These are phyloP conservation scores for Abrostola triplasia DNA, from an alignment of 2,888 invertebrate genomes.

Conservation along the genomic window DNA sequence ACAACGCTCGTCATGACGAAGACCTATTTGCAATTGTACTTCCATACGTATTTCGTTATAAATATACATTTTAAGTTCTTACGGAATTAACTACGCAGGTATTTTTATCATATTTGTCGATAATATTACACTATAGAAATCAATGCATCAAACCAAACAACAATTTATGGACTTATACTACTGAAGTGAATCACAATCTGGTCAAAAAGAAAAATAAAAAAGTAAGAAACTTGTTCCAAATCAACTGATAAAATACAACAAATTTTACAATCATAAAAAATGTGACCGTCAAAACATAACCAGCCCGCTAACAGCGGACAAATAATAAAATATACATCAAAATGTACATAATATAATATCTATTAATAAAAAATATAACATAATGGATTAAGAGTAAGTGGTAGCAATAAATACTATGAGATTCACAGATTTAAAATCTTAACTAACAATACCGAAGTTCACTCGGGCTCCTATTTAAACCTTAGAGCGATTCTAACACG, in stretches of 20 bases:
- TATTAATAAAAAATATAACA: slow-evolving; percentile 86
- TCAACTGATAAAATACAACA: slow-evolving; percentile 85
- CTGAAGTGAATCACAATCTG: slow-evolving; percentile 76
- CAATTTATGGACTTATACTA: slow-evolving; percentile 75
- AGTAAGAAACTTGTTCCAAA: slow-evolving; percentile 72
- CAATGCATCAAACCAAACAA: slow-evolving; percentile 74
- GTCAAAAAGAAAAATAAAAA: slow-evolving; percentile 73
- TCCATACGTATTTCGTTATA: slow-evolving; percentile 87
- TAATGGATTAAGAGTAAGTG: slow-evolving; percentile 86
- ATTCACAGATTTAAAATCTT: slow-evolving; percentile 88
- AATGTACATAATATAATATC: slow-evolving; percentile 88
- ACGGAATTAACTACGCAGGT: slow-evolving; percentile 76
- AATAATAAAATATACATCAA: slow-evolving; percentile 88
- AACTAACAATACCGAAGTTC: slow-evolving; percentile 87
- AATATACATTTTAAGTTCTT: slow-evolving; percentile 79
- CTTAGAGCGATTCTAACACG: slow-evolving; percentile 83
- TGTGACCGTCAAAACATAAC: slow-evolving; percentile 85
- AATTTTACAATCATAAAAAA: slow-evolving; percentile 85
- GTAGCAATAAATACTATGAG: slow-evolving; percentile 89
- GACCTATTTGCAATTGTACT: slow-evolving; percentile 86
- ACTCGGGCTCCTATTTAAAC: slow-evolving; percentile 82
- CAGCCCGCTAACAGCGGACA: slow-evolving; percentile 80
- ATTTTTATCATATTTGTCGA: slow-evolving; percentile 66
- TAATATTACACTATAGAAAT: slow-evolving; percentile 69
- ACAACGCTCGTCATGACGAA: slow-evolving; percentile 73